Evolutionary conservation across 1,140 invertebrate genomes (phyloP).

Genomic region (Magallana gigas): DNA sequence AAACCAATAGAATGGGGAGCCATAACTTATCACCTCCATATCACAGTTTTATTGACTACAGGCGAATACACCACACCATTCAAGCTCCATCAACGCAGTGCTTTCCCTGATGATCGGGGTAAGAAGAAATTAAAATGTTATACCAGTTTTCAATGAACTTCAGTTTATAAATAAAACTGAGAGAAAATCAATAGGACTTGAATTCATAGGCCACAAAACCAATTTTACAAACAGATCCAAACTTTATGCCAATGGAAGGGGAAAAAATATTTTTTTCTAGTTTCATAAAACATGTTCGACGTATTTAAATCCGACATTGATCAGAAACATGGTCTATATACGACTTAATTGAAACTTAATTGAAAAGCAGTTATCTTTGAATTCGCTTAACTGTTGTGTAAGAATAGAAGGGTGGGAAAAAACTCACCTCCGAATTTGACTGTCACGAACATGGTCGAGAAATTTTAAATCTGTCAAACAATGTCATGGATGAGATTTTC

Average conservation of each 20-base stretch:
- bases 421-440: not conserved
- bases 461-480: not conserved
- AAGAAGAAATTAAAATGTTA: constrained; percentile 26
- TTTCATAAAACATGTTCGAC: not conserved
- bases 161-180: constrained; percentile 7
- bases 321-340: not conserved
- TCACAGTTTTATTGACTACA: constrained; percentile 24
- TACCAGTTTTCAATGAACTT: constrained; percentile 5
- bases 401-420: not conserved
- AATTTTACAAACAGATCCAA: no score
- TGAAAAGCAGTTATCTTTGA: not conserved
- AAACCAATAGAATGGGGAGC: constrained; percentile 15
- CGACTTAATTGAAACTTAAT: not conserved
- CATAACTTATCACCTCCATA: constrained; percentile 8
- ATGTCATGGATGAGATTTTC: no score
- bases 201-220: not conserved
- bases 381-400: no score
- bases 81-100: not conserved
- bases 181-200: not conserved
- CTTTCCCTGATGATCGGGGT: not conserved
- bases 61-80: constrained; percentile 18
- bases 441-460: not conserved
- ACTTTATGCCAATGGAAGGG: no score
- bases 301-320: not conserved
- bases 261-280: not conserved